Evolutionary conservation across 2,797 vertebrate species (phyloP).

Genomic region (Platalea minor): DNA sequence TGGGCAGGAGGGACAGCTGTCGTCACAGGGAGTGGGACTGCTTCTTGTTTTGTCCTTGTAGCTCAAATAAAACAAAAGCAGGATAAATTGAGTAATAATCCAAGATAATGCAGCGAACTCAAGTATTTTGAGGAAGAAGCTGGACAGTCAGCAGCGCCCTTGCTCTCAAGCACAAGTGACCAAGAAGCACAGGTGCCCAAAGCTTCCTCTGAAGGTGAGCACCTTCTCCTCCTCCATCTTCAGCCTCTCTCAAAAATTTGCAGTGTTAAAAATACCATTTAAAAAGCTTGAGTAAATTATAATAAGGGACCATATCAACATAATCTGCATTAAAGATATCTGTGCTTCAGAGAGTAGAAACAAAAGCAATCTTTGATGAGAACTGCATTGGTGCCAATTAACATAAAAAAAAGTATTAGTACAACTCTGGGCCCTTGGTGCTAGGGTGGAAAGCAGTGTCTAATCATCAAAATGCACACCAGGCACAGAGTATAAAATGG

Average conservation of each 20-base stretch:
- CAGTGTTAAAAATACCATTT: background rate
- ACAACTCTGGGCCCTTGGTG: background rate
- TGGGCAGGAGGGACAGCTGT: background rate
- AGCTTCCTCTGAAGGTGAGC: background rate
- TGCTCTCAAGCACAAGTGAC: background rate
- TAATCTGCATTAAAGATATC: background rate
- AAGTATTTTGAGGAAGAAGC: background rate
- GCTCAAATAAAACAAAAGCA: background rate
- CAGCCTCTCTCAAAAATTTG: background rate
- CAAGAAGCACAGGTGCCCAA: background rate
- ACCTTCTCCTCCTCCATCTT: background rate
- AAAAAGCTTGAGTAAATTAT: background rate
- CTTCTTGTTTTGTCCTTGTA: background rate
- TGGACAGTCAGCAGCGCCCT: background rate
- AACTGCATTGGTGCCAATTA: background rate
- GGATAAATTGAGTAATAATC: background rate
- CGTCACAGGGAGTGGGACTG: background rate
- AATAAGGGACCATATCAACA: background rate
- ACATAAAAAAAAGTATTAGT: background rate
- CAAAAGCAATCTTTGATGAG: background rate
- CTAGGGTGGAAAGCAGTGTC: background rate
- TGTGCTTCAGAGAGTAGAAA: background rate
- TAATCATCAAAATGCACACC: background rate
- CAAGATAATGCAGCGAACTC: background rate
- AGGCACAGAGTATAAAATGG: background rate